Base-by-base conservation (phyloP, 2,888 invertebrate species). In the Synergus umbraculus region DNA sequence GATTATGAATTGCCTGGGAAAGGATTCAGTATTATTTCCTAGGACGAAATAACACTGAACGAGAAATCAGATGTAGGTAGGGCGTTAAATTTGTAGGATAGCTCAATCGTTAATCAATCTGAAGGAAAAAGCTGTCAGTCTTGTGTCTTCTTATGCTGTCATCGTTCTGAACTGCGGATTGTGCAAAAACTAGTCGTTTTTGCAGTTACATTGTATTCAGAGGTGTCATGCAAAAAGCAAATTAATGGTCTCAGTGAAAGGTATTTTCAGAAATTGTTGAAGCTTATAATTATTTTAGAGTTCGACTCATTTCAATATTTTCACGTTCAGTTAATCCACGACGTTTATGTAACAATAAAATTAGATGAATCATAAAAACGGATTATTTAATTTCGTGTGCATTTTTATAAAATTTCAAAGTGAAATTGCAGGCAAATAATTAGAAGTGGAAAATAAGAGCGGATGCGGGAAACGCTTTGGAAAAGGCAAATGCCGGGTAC, bases 401-500 rank as follows among this genome's bases (percentile, higher is more conserved):
- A 18, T 9, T 58, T 10, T 58, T 58, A 58, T 4, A 9, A 29
- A 13, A 29, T 63, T 63, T 12, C 0, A 10, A 29, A 63, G 22
- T 63, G 13, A 22, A 29, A 63, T 22, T 13, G 63, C 8, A 18
- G n/a, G 18, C 22, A 63, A 13, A 12, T 63, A 63, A 63, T 63
- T 63, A 63, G 12, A 29, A 22, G 63, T 29, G 2, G 5, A 63
- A 67, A 54, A 58, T 41, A 54, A 29, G 2, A 73, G 73, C 54
- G 15, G n/a, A 73, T 41, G 73, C 37, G 73, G 41, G 37, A 46
- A 22, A 22, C 43, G 67, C 69, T 73, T 73, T 73, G 49, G n/a
- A 58, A 73, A 73, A 73, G 69, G 29, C 29, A 49, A 37, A 73
- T 49, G 37, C 37, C n/a, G 46, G 37, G 22, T 15, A 22, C 46